phyloP scores from a whole-genome alignment of 2,797 vertebrate species.

The Syngnathus rostellatus region DNA sequence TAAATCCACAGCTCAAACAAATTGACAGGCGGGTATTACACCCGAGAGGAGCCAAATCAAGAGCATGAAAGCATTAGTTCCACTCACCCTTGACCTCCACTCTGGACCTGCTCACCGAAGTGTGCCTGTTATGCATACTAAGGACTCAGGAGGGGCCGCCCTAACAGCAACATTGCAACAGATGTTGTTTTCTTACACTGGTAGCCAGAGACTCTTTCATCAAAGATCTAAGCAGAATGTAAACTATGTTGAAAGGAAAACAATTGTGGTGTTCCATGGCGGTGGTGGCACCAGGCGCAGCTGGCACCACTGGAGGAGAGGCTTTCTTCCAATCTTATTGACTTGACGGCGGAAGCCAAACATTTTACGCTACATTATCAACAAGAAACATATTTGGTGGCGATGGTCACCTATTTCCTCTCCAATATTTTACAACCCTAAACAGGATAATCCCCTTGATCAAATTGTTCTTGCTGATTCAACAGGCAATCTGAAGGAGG shows the following conservation, averaged over 20 bases:
- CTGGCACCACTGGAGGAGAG: slow-evolving; percentile 8
- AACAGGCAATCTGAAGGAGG: slow-evolving; percentile 13
- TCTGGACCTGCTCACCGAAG: slow-evolving; percentile 60
- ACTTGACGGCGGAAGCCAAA: too few relatives aligned
- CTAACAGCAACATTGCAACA: slow-evolving; percentile 30
- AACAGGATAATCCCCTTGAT: background rate
- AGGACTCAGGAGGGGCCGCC: slow-evolving; percentile 35
- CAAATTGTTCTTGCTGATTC: slow-evolving; percentile 11
- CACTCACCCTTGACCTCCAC: slow-evolving; percentile 64
- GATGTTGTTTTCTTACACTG: slow-evolving; percentile 34
- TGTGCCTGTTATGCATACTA: slow-evolving; percentile 65
- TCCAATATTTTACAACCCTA: too few relatives aligned
- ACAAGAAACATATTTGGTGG: too few relatives aligned
- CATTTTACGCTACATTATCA: too few relatives aligned
- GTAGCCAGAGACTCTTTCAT: slow-evolving; percentile 22
- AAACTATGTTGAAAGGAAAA: slow-evolving; percentile 40
- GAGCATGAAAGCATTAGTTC: slow-evolving; percentile 68
- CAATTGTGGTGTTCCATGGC: background rate
- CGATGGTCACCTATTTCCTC: too few relatives aligned
- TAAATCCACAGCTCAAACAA: slow-evolving; percentile 74
- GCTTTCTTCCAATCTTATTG: slow-evolving; percentile 9
- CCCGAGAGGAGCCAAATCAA: slow-evolving; percentile 68
- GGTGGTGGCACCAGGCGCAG: background rate
- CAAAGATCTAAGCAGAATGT: slow-evolving; percentile 14
- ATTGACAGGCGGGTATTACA: slow-evolving; percentile 71